phyloP scores from a whole-genome alignment of 1,140 invertebrate genomes.

The Drosophila ohnishii region DNA sequence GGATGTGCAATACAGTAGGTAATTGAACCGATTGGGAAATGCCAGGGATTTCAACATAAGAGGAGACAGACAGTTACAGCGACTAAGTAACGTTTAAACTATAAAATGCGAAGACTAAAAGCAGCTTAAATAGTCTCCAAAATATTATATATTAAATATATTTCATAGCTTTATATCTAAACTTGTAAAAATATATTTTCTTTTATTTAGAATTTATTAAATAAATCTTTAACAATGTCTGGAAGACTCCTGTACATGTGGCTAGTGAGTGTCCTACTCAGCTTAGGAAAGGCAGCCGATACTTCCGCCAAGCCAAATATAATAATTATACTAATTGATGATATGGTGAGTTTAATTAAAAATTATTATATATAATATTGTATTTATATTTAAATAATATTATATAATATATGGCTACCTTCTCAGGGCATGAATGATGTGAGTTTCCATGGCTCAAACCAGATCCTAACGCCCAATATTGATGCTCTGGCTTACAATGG shows the following conservation, averaged over 20 bases:
- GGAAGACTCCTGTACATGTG: background rate
- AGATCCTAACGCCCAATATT: slow-evolving; percentile 93
- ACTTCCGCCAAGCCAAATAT: slow-evolving; percentile 63
- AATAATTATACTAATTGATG: slow-evolving; percentile 73
- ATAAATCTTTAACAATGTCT: slow-evolving; percentile 12
- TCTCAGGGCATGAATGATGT: slow-evolving; percentile 95
- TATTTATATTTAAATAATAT: too few relatives aligned
- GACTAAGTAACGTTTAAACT: background rate
- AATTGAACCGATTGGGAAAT: slow-evolving; percentile 10
- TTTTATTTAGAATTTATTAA: background rate
- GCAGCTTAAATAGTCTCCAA: background rate
- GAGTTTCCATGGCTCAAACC: slow-evolving; percentile 93
- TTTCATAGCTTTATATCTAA: background rate
- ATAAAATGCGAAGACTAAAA: background rate
- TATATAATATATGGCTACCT: background rate
- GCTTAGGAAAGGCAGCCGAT: background rate
- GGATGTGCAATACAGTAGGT: slow-evolving; percentile 11
- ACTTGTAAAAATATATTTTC: background rate
- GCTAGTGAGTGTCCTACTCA: slow-evolving; percentile 11
- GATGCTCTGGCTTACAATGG: slow-evolving; percentile 91
- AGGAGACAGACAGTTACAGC: background rate
- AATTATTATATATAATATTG: too few relatives aligned
- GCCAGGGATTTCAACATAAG: slow-evolving; percentile 5
- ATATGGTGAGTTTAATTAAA: slow-evolving; percentile 58
- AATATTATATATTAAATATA: too few relatives aligned